phyloP scores from a whole-genome alignment of 2,113 vertebrate species.

The Oryzias curvinotus region DNA sequence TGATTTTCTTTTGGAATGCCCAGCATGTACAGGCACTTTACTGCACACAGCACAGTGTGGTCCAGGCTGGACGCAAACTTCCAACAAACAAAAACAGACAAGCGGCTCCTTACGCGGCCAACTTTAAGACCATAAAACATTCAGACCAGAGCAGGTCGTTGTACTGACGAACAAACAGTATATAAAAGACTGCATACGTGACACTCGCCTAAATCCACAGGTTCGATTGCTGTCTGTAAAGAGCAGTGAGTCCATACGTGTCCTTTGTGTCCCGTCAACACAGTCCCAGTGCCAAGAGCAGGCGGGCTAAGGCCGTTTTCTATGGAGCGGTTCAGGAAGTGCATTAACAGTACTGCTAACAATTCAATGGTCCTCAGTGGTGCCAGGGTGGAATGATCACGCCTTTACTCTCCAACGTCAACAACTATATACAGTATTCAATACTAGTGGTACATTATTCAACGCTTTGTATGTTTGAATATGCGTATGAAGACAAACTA shows the following conservation, averaged over 20 bases:
- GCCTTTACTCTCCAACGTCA: conserved; percentile 48
- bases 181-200: conserved; percentile 37
- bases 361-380: conserved; percentile 59
- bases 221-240: conserved; percentile 32
- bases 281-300: conserved; percentile 23
- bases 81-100: conserved; percentile 10
- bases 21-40: neutral
- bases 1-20: too few relatives aligned
- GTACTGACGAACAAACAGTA: conserved; percentile 18
- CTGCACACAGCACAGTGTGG: neutral
- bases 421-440: conserved; percentile 60
- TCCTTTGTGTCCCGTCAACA: conserved; percentile 27
- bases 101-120: conserved; percentile 2
- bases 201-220: conserved; percentile 47
- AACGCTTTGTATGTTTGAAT: conserved; percentile 20
- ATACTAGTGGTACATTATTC: conserved; percentile 64
- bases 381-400: conserved; percentile 51
- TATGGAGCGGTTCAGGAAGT: conserved; percentile 64
- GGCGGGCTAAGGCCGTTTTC: conserved; percentile 55
- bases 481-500: conserved; percentile 23
- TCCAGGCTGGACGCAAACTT: conserved; percentile 1
- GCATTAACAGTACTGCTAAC: conserved; percentile 62
- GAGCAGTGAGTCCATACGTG: conserved; percentile 21
- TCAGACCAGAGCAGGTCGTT: conserved; percentile 19
- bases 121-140: conserved; percentile 13